phyloP scores from a whole-genome alignment of 2,113 vertebrate species.

The Leucopsar rothschildi region DNA sequence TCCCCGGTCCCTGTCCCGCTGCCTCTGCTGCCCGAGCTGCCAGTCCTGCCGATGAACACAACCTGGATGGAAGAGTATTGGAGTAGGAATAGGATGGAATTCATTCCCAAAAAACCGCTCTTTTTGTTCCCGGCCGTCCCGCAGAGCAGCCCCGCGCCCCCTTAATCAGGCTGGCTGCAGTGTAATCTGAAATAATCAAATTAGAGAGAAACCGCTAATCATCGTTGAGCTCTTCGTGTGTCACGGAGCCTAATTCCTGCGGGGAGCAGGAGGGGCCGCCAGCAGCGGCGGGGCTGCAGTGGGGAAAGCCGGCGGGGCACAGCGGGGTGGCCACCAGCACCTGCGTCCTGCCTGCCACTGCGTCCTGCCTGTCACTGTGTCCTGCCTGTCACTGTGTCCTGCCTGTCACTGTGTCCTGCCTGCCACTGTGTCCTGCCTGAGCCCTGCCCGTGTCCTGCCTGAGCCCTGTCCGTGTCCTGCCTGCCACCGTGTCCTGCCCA shows the following conservation, averaged over 20 bases:
- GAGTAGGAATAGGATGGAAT: neutral
- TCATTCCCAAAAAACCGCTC: neutral
- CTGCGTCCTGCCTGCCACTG: neutral
- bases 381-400: neutral
- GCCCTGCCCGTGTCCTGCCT: neutral
- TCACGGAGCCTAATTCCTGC: neutral
- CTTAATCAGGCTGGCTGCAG: neutral
- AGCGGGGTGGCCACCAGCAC: accelerated
- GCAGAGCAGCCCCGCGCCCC: neutral
- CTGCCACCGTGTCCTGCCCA: neutral
- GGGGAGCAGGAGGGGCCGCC: accelerated
- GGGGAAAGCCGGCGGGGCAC: accelerated
- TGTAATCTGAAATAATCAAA: slow-evolving; percentile 57
- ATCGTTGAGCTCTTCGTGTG: neutral
- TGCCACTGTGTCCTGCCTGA: neutral
- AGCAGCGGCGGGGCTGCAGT: accelerated
- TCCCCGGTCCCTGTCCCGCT: neutral
- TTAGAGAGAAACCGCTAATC: slow-evolving; percentile 49
- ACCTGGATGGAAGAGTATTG: neutral
- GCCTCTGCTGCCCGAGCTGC: neutral
- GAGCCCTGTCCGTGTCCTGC: neutral
- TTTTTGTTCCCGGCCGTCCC: neutral
- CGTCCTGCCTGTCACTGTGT: too few relatives aligned
- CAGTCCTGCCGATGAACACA: neutral
- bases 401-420: neutral